phyloP scores from a whole-genome alignment of 2,113 vertebrate genomes.

The Proterorhinus semilunaris region DNA sequence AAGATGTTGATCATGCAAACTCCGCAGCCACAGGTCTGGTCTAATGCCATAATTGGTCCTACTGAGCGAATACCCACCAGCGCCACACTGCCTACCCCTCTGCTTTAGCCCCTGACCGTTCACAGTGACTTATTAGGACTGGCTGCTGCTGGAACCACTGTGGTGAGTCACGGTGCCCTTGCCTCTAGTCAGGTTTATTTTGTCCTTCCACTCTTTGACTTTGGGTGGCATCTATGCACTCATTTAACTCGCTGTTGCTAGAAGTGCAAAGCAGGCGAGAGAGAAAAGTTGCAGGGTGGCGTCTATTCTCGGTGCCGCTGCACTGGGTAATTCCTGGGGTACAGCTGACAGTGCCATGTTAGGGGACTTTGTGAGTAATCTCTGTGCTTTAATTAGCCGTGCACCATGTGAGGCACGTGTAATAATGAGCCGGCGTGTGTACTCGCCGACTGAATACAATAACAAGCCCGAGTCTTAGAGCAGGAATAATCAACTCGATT shows the following conservation, averaged over 20 bases:
- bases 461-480: slow-evolving; percentile 7
- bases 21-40: slow-evolving; percentile 31
- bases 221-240: slow-evolving; percentile 47
- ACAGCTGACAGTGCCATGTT: slow-evolving; percentile 15
- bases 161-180: slow-evolving; percentile 48
- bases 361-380: slow-evolving; percentile 40
- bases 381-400: slow-evolving; percentile 28
- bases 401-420: slow-evolving; percentile 33
- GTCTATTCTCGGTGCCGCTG: slow-evolving; percentile 19
- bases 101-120: slow-evolving; percentile 27
- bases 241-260: slow-evolving; percentile 39
- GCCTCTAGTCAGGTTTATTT: slow-evolving; percentile 54
- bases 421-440: slow-evolving; percentile 43
- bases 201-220: slow-evolving; percentile 42
- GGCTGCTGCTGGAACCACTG: slow-evolving; percentile 44
- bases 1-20: slow-evolving; percentile 25
- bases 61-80: slow-evolving; percentile 46
- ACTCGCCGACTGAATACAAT: slow-evolving; percentile 27
- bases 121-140: slow-evolving; percentile 47
- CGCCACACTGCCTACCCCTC: slow-evolving; percentile 39
- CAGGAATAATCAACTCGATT: not conserved
- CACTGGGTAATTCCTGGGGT: not conserved
- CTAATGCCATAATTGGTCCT: slow-evolving; percentile 47
- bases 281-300: slow-evolving; percentile 30
- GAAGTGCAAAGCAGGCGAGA: slow-evolving; percentile 25